Evolutionary conservation across 2,113 vertebrate species (phyloP), one percentile per base, ranked within the genome.

Genomic region (Corvus hawaiiensis): DNA sequence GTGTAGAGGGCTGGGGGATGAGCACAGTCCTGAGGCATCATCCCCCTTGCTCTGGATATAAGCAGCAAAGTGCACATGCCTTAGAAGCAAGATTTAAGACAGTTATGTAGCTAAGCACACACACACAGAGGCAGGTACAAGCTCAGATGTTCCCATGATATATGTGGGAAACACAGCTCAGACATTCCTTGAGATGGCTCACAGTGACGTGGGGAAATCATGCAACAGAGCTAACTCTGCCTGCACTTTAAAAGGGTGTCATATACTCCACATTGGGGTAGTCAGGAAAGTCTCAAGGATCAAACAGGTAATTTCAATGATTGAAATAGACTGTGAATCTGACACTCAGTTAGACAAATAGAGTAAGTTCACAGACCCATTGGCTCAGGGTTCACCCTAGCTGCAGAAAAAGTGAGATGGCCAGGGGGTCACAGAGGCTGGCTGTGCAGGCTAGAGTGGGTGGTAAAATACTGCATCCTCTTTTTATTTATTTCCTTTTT

Each of bases 61-160:
- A 62, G 11, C 12, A 54, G 37, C 13, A 62, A 85, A 56, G 63
- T 7, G 37, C 33, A 32, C 0, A 0, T 1, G 1, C 19, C 23
- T 82, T n/a, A 79, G 46, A 83, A 66, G 23, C 8, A 78, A 56
- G 16, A 49, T 41, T 58, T 16, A 35, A 33, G 49, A 37, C 4
- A n/a, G 17, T 10, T 33, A 18, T 2, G 13, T 41, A 27, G 30
- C 41, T 67, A 46, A 76, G 58, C 22, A 32, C 56, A 69, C 43
- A 82, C 32, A 24, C 19, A 32, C 21, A 10, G 8, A 16, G 3
- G 3, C 1, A 6, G 0, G 0, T 19, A 39, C 16, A 51, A 66
- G 7, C 32, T 35, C 39, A 39, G 10, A 24, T 32, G 23, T 37
- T 66, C 8, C 16, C 13, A 4, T 35, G 26, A 41, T n/a, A 19